Base-by-base conservation (phyloP, 2,888 invertebrate genomes). In the Beris morrisii region DNA sequence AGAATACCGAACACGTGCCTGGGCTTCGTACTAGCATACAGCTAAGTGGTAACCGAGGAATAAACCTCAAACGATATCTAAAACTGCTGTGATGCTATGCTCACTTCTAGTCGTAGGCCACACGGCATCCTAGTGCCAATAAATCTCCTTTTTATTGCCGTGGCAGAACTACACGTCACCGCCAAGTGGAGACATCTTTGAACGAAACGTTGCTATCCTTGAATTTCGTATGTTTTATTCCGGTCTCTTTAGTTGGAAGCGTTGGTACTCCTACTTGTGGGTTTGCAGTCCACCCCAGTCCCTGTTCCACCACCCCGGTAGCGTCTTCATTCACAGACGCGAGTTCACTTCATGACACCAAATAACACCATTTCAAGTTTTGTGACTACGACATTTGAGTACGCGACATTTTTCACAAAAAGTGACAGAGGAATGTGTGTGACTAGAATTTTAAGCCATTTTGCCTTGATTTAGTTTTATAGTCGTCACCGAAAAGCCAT, bases 391-490 rank as follows among this genome's bases (percentile, higher is more conserved):
- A 22, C 15, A n/a, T 52, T 61, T 50, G 38, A 50, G 61, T 61
- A 46, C 61, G 38, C 50, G 52, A 30, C 61, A 61, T 61, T 61
- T 61, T 50, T 61, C 52, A 61, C 61, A 52, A 43, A 38, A 52
- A 30, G 32, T 52, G 61, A 61, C 50, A 61, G 52, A 50, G 48
- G 28, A 38, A 38, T 61, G 61, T 61, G 52, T 61, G 61, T 61
- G 61, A 61, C 52, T 28, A 50, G 61, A 61, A 61, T 61, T 50
- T 61, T 61, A 61, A 61, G 50, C 52, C 61, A 38, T 61, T 61
- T 43, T 30, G 61, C 32, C 52, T 61, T 61, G 61, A 61, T 61
- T 61, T 52, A 61, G 61, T 52, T 61, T 61, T 61, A 61, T 61
- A 43, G 61, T 61, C 52, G 52, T 22, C 61, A 12, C 43, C 28